Conservation (phyloP, 92 coral and sea anemone species). For the Zoanthus solanderi region DNA sequence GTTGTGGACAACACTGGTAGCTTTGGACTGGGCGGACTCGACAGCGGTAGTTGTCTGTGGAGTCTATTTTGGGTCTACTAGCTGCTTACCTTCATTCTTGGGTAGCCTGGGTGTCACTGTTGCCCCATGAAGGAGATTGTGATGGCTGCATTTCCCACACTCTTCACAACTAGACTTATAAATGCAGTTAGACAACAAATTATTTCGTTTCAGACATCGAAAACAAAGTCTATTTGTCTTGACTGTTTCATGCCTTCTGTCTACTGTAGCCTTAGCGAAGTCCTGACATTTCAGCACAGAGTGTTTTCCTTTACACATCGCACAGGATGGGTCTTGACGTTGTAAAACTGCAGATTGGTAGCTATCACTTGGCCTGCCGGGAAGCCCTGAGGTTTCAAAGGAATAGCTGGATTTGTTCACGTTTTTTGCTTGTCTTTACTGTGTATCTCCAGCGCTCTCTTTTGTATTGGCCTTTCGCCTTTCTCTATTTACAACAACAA, state of each 20-base stretch:
- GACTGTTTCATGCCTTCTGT: slow-evolving; percentile 53
- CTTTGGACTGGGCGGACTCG: slow-evolving; percentile 23
- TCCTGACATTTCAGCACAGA: slow-evolving; percentile 56
- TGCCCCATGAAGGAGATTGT: slow-evolving; percentile 70
- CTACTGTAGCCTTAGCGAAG: slow-evolving; percentile 48
- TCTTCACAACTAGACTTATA: slow-evolving; percentile 56
- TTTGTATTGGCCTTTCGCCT: slow-evolving; percentile 41
- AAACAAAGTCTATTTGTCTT: slow-evolving; percentile 64
- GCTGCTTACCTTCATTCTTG: slow-evolving; percentile 8
- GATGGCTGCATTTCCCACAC: slow-evolving; percentile 70
- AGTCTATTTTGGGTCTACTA: slow-evolving; percentile 15
- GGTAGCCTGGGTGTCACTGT: slow-evolving; percentile 41
- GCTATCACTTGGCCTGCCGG: slow-evolving; percentile 32
- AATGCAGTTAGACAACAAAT: slow-evolving; percentile 61
- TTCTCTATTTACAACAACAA: slow-evolving; percentile 15
- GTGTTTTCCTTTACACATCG: slow-evolving; percentile 61
- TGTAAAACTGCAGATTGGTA: slow-evolving; percentile 22
- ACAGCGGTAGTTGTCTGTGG: neutral
- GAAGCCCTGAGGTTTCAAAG: neutral
- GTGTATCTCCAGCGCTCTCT: slow-evolving; percentile 18
- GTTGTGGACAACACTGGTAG: slow-evolving; percentile 27
- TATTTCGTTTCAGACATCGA: slow-evolving; percentile 64
- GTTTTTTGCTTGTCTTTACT: slow-evolving; percentile 8
- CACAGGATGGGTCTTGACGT: slow-evolving; percentile 48
- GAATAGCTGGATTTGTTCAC: slow-evolving; percentile 27